These are phyloP conservation scores for Linurgus olivaceus DNA, from an alignment of 2,797 vertebrate species.

Conservation along the genomic window DNA sequence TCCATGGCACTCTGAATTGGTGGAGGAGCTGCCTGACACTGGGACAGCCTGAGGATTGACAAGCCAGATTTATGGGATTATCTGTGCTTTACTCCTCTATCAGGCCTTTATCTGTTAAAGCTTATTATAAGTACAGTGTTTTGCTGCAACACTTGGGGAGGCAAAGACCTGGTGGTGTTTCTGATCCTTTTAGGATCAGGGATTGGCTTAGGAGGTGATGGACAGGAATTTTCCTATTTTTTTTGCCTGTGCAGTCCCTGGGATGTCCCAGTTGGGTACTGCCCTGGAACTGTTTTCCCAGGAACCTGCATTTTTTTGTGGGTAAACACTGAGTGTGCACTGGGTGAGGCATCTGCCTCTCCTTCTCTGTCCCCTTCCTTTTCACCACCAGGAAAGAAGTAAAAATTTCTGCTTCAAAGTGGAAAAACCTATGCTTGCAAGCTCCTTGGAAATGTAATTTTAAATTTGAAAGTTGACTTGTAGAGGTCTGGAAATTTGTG, in stretches of 20 bases:
- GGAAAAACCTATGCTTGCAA: background rate
- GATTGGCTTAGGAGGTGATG: background rate
- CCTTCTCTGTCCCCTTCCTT: background rate
- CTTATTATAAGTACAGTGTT: background rate
- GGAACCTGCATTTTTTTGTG: background rate
- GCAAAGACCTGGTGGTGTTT: background rate
- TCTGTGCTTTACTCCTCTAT: background rate
- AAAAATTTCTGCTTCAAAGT: background rate
- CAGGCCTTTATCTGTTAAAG: background rate
- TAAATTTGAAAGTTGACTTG: background rate
- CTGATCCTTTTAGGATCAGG: background rate
- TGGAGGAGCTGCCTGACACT: background rate
- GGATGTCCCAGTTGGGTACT: background rate
- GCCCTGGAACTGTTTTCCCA: background rate
- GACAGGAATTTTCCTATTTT: background rate
- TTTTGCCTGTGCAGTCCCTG: background rate
- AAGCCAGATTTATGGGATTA: background rate
- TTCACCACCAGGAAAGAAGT: background rate
- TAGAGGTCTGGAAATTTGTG: background rate
- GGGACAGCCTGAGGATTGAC: background rate
- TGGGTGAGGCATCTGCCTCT: background rate
- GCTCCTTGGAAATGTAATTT: background rate
- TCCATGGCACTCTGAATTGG: background rate
- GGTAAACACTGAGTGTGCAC: rapidly evolving
- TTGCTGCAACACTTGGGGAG: background rate